Evolutionary conservation across 2,797 vertebrate species (phyloP).

Genomic region (Neopelma chrysocephalum): DNA sequence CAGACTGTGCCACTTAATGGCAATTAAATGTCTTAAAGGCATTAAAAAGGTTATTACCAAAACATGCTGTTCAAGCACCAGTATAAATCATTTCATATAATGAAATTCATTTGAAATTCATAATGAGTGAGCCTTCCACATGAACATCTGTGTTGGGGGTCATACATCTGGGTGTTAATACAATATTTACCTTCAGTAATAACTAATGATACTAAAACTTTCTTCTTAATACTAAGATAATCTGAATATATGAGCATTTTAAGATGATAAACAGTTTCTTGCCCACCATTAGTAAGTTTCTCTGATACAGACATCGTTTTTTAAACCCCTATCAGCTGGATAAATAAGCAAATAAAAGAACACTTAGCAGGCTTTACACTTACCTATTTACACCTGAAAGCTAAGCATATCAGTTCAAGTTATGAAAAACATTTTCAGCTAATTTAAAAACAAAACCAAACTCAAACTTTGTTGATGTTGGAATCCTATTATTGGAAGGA

Average conservation of each 20-base stretch:
- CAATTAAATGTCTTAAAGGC: slow-evolving; percentile 35
- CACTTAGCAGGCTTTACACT: not conserved
- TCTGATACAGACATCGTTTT: not conserved
- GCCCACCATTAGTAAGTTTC: not conserved
- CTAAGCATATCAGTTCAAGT: not conserved
- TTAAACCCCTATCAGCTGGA: not conserved
- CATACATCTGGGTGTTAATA: not conserved
- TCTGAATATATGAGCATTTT: not conserved
- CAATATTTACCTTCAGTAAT: not conserved
- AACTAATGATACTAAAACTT: not conserved
- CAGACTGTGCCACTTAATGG: slow-evolving; percentile 25
- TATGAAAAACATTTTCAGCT: not conserved
- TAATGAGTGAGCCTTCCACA: not conserved
- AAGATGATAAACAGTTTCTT: not conserved
- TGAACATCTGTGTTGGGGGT: fast-evolving
- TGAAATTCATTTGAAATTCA: not conserved
- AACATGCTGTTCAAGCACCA: not conserved
- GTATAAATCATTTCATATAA: not conserved
- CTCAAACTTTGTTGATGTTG: not conserved
- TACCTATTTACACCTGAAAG: not conserved
- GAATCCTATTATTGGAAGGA: not conserved
- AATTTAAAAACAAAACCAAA: not conserved
- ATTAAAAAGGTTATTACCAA: slow-evolving; percentile 36
- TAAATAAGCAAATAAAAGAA: not conserved
- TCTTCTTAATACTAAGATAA: not conserved